phyloP scores from a whole-genome alignment of 2,113 vertebrate species.

The Sigmodon hispidus region DNA sequence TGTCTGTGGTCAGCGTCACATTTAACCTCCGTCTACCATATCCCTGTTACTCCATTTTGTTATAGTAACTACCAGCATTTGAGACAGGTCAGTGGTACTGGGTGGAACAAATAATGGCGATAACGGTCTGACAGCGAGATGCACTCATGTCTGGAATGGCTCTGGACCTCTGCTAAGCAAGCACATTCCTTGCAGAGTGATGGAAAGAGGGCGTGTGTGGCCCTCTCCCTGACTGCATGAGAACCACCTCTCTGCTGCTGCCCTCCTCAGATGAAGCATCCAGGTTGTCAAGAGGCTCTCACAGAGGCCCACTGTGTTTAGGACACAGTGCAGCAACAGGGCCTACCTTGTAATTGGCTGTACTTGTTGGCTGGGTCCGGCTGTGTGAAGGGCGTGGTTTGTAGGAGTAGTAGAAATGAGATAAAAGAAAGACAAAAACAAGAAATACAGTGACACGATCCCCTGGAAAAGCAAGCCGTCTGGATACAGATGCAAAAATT shows the following conservation, averaged over 20 bases:
- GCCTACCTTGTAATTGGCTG: not conserved
- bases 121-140: fast-evolving
- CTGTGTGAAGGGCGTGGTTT: not conserved
- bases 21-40: not conserved
- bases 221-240: not conserved
- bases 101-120: fast-evolving
- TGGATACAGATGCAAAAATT: not conserved
- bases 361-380: not conserved
- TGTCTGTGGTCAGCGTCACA: not conserved
- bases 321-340: not conserved
- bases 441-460: not conserved
- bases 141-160: not conserved
- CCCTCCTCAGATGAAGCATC: not conserved
- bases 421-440: not conserved
- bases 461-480: not conserved
- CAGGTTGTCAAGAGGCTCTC: not conserved
- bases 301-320: not conserved
- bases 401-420: not conserved
- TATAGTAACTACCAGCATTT: not conserved
- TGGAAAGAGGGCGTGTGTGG: not conserved
- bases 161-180: not conserved
- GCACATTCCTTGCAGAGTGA: not conserved
- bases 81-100: fast-evolving
- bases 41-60: not conserved
- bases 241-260: no score